A percentile compares a stretch with the other conserved stretches of the same genome.
Evolutionary conservation across 2,888 invertebrate genomes (phyloP).

Genomic region (Diadegma fenestrale): DNA sequence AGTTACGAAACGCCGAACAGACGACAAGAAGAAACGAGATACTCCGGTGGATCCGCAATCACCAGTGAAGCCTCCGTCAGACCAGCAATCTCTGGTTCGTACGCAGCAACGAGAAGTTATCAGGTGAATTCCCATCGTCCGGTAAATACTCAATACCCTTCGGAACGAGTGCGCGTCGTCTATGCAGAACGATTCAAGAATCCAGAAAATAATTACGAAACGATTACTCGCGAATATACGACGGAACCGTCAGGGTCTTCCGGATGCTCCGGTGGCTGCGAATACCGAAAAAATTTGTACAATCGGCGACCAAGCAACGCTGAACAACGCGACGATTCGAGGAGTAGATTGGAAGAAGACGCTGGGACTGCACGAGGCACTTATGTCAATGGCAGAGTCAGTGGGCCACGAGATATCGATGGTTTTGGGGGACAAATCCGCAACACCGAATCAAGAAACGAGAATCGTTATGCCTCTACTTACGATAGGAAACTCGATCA

Average conservation of each 20-base stretch:
- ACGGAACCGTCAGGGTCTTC: neutral
- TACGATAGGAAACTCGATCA: constrained; percentile 46
- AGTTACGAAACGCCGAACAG: constrained; percentile 29
- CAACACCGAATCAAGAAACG: constrained; percentile 6
- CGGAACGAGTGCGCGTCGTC: constrained; percentile 43
- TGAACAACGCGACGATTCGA: neutral
- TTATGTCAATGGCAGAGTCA: constrained; percentile 40
- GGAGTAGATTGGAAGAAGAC: constrained; percentile 18
- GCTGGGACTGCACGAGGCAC: constrained; percentile 25
- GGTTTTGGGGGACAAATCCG: constrained; percentile 20
- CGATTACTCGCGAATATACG: neutral
- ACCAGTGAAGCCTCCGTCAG: constrained; percentile 3
- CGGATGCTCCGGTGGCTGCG: constrained; percentile 35
- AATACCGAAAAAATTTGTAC: constrained; percentile 34
- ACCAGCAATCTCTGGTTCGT: constrained; percentile 26
- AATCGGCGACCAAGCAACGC: neutral
- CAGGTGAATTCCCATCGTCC: constrained; percentile 28
- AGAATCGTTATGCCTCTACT: constrained; percentile 52
- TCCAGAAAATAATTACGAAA: constrained; percentile 35
- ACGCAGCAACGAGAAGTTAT: constrained; percentile 37
- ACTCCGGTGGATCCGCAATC: constrained; percentile 18
- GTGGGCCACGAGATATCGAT: constrained; percentile 5
- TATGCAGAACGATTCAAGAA: constrained; percentile 51
- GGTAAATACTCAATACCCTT: neutral
- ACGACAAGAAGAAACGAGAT: constrained; percentile 13